Conservation (phyloP, 2,113 vertebrate species). For the Drymodes brunneopygia region DNA sequence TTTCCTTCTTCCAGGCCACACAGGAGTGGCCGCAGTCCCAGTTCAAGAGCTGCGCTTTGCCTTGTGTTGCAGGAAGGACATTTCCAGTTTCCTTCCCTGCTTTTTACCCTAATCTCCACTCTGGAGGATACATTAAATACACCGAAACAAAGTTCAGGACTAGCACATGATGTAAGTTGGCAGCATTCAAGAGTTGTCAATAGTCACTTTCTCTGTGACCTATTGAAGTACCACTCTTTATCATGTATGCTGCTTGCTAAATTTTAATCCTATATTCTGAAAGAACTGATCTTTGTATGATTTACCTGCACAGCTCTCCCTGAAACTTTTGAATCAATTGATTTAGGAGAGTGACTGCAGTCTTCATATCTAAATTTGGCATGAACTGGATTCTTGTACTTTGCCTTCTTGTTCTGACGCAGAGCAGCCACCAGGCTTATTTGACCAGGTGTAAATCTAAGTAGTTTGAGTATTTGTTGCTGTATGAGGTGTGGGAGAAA, state of each 20-base stretch:
- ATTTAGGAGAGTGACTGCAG: neutral
- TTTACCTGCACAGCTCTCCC: neutral
- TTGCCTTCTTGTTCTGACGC: neutral
- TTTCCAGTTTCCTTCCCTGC: neutral
- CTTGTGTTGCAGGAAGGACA: neutral
- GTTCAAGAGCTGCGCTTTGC: neutral
- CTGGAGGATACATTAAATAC: neutral
- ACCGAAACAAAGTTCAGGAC: neutral
- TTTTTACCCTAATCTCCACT: neutral
- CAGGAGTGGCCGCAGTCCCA: neutral
- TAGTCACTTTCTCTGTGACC: neutral
- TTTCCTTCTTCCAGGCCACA: neutral
- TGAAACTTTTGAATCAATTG: neutral
- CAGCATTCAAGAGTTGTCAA: neutral
- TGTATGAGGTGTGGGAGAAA: neutral
- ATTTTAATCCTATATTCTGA: neutral
- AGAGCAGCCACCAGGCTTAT: neutral
- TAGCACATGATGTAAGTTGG: neutral
- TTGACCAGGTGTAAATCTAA: neutral
- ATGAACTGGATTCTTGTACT: neutral
- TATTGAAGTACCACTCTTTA: neutral
- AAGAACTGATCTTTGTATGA: neutral
- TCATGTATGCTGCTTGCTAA: neutral
- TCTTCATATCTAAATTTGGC: neutral
- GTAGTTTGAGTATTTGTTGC: neutral